Base-by-base conservation (phyloP, 2,113 vertebrate genomes). In the Muntiacus reevesi region DNA sequence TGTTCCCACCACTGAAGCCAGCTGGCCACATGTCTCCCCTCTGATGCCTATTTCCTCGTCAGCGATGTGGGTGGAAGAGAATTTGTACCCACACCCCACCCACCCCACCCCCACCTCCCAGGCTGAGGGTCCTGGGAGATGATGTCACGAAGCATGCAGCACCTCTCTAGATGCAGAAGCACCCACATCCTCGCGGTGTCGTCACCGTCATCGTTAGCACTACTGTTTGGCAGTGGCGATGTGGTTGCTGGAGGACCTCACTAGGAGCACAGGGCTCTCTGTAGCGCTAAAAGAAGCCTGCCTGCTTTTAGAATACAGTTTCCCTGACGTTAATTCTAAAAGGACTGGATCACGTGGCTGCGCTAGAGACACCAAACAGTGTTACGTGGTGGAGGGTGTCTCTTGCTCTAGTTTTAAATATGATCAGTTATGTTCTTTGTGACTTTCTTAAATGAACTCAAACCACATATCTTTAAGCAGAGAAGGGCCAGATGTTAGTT, bases 181-280 rank as follows among this genome's bases (percentile, higher is more conserved):
- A 2, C 12, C 12, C 3, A 0, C 2, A 1, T 33, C 2, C 30
- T 54, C 5, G 4, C 23, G 6, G 11, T 17, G 17, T 50, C 1
- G 0, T 27, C 16, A 0, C n/a, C 2, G 1, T 1, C 1, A 0
- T 9, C 3, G 0, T 27, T 16, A 8, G 16, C 3, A 0, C 19
- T 21, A 0, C 15, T 52, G 78, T 45, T 11, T 16, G 8, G 54
- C 54, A 0, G 7, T 43, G 8, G 7, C 52, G 33, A 12, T 4
- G 25, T 12, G 5, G 50, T 50, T 50, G 50, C 13, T 50, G 50
- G 50, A 50, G 14, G 50, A 50, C 50, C 50, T 50, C 50, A 50
- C 12, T 50, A 50, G 50, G 7, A 25, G 45, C 23, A 5, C 45
- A 7, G 64, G 59, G 4, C 33, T 86, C n/a, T 28, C 1, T 15